A percentile compares a stretch with the other conserved stretches of the same genome.
Evolutionary conservation across 1,140 invertebrate species (phyloP).

Genomic region (Plodia interpunctella): DNA sequence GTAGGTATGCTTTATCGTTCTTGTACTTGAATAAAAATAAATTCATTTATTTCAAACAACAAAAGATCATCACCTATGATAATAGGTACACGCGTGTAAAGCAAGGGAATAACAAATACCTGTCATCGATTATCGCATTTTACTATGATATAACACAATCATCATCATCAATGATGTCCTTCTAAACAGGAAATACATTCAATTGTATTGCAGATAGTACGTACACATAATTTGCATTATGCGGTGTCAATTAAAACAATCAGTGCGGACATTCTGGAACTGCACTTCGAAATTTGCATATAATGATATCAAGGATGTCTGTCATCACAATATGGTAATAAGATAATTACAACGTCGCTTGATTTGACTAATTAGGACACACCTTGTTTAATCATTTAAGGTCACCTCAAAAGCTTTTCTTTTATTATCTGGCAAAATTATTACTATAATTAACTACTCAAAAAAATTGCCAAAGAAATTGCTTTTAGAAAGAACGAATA

Average conservation of each 20-base stretch:
- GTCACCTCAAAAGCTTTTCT: no score
- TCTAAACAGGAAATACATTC: neutral
- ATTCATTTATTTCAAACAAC: no score
- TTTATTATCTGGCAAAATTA: no score
- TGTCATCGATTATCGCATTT: neutral
- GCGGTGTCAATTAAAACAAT: conserved; percentile 1
- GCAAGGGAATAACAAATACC: no score
- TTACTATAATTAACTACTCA: no score
- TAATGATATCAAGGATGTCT: conserved; percentile 1
- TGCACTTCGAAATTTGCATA: conserved; percentile 1
- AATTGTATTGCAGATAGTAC: neutral
- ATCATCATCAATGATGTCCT: neutral
- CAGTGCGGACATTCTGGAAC: conserved; percentile 1
- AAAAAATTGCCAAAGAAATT: no score
- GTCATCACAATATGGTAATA: neutral
- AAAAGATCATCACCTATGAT: no score
- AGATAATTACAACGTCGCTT: neutral
- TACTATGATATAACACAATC: neutral
- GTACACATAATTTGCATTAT: neutral
- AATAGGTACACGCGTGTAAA: no score
- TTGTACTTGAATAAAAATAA: no score
- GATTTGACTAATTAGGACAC: neutral
- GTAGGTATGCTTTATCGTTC: no score
- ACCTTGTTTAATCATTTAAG: no score
- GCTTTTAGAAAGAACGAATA: no score